Evolutionary conservation across 2,888 invertebrate genomes (phyloP), one percentile per base, ranked within the genome.

Genomic region (Steinernema scapterisci): DNA sequence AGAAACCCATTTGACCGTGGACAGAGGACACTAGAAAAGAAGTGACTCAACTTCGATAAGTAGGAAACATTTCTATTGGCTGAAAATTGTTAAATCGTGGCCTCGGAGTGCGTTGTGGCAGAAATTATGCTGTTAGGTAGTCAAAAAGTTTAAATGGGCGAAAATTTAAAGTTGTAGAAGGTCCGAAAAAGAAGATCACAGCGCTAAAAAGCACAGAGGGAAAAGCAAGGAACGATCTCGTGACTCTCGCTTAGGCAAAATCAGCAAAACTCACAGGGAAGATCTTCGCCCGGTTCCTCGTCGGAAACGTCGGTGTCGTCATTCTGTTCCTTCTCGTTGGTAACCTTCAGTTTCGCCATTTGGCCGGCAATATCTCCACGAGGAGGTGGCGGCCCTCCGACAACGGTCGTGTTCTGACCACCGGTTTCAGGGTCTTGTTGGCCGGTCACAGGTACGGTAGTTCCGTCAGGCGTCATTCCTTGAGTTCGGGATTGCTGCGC

Each of bases 271-370:
- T 83, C 75, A 86, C 86, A 83, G 23, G 83, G 84, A 56, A 84
- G 77, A 76, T 73, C 78, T 21, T 73, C 81, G 45, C 81, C 81
- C 25, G 79, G 79, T 75, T 87, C 85, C 75, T 87, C 84, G 80
- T 87, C 85, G 75, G 84, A 80, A 70, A 86, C 85, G 75, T 88
- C 88, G 3, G 84, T 85, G 70, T 88, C 88, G 74, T 88, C 88
- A 45, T 84, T 79, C 43, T 82, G 79, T 75, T 79, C 84, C 80
- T 80, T 86, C 82, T 78, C 87, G 85, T 75, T 74, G 71, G 73
- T 78, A 23, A 51, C 73, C n/a, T 46, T 75, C 43, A 77, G 75
- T 44, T 74, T 71, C 48, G 48, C 71, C 71, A 71, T 25, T 27
- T 71, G 71, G 16, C 51, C 31, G 1, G 45, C 71, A 23, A 71